Evolutionary conservation across 2,888 invertebrate genomes (phyloP), one percentile per base, ranked within the genome.

Genomic region (Scaptomyza parva): DNA sequence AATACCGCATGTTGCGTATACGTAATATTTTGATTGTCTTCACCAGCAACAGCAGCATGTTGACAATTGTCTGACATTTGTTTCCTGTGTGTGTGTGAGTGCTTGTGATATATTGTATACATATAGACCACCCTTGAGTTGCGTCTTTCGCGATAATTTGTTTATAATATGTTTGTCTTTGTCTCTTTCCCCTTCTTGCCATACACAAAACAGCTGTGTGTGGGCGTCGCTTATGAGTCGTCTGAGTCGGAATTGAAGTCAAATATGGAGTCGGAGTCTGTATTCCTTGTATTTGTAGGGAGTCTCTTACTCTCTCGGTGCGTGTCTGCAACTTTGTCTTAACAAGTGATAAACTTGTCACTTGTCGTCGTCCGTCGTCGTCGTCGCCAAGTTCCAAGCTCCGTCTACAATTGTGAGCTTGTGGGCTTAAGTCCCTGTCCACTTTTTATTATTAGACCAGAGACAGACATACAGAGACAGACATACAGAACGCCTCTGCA

Each of bases 321-420:
- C 78, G 65, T 74, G 71, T 76, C 70, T 69, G 61, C 67, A 66
- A 62, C 68, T 61, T 60, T 62, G 74, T 76, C 66, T 70, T 54
- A 72, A 60, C 71, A 82, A 78, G 82, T 78, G 82, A 82, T 82
- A 82, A 82, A 85, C 79, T 82, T 82, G 82, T 82, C 85, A 85
- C 76, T 74, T 85, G 82, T 82, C 81, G 50, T 74, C 75, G 59
- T 51, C 53, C 58, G 37, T 37, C 37, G 8, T 52, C 59, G 74
- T 67, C 74, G 57, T n/a, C 43, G 24, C 28, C n/a, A n/a, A 62
- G 63, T 6, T 33, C 47, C 20, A 33, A 20, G 43, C 60, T 37
- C 20, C 60, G 66, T 59, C 73, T 58, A 14, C 41, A 30, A 47
- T 58, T 43, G 28, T 37, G 28, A 64, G 71, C n/a, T 53, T 78